Evolutionary conservation across 2,888 invertebrate species (phyloP).

Genomic region (Tinea pellionella): DNA sequence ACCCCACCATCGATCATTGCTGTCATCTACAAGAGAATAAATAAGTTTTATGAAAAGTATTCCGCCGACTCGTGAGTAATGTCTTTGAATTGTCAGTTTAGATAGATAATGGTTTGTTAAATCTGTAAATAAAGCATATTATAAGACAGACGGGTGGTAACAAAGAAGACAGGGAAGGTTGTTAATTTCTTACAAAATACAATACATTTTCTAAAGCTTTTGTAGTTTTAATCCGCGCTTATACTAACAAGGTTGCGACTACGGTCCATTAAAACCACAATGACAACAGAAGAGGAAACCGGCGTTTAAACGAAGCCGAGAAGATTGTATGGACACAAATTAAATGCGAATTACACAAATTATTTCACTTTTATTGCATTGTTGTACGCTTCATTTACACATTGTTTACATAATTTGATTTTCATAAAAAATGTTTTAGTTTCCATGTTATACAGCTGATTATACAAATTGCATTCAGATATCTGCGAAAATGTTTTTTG

Average conservation of each 20-base stretch:
- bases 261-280: slow-evolving; percentile 11
- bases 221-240: slow-evolving; percentile 12
- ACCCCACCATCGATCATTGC: slow-evolving; percentile 62
- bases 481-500: too few relatives aligned
- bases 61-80: too few relatives aligned
- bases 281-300: not conserved
- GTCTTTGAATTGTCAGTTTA: too few relatives aligned
- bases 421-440: not conserved
- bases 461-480: too few relatives aligned
- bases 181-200: slow-evolving; percentile 9
- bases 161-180: not conserved
- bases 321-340: slow-evolving; percentile 48
- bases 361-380: slow-evolving; percentile 4
- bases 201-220: slow-evolving; percentile 6
- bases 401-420: not conserved
- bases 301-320: slow-evolving; percentile 37
- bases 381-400: not conserved
- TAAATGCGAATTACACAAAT: slow-evolving; percentile 40
- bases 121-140: not conserved
- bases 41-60: not conserved
- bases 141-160: not conserved
- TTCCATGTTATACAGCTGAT: too few relatives aligned
- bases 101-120: not conserved
- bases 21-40: slow-evolving; percentile 38
- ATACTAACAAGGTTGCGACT: slow-evolving; percentile 10